Evolutionary conservation across 2,888 invertebrate genomes (phyloP), one percentile per base, ranked within the genome.

Genomic region (Apocheima hispidaria): DNA sequence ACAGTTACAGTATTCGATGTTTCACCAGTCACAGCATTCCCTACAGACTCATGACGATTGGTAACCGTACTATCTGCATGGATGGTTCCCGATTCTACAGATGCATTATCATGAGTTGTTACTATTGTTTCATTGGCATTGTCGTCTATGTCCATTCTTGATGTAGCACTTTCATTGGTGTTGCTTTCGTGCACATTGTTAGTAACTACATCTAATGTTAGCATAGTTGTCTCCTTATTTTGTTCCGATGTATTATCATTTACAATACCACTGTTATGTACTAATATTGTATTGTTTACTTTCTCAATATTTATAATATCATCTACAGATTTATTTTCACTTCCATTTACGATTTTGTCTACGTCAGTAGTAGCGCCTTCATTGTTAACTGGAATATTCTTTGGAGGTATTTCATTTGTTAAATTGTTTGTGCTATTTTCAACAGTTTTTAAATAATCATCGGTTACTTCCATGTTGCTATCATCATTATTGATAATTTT

Each of bases 391-490:
- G 14, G 2, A 38, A 28, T 14, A 9, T 14, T 2, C 1, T 35
- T 14, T 49, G 7, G 9, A 21, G 14, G 21, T 4, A 14, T 4
- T 2, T 49, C 9, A 36, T 49, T 35, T 33, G 26, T 51, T 9
- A 21, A 26, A 46, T 35, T 53, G 35, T 50, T 49, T 12, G 50
- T 58, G 28, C 30, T 16, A 14, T 51, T 43, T 20, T 50, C 23
- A 43, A 16, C 30, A 1, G 28, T 9, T 43, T 43, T 35, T n/a
- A 26, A 43, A 20, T 18, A 6, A 18, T 41, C 14, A 14, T 51
- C 26, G 40, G n/a, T 20, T n/a, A 49, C 38, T 40, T 21, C 33
- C 30, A 40, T 48, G 38, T 41, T 40, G 1, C 14, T 55, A 7
- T 48, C 49, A 12, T 14, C 21, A 49, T 44, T 18, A 44, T 44